phyloP scores from a whole-genome alignment of 2,113 vertebrate species.

The Sylvia atricapilla region DNA sequence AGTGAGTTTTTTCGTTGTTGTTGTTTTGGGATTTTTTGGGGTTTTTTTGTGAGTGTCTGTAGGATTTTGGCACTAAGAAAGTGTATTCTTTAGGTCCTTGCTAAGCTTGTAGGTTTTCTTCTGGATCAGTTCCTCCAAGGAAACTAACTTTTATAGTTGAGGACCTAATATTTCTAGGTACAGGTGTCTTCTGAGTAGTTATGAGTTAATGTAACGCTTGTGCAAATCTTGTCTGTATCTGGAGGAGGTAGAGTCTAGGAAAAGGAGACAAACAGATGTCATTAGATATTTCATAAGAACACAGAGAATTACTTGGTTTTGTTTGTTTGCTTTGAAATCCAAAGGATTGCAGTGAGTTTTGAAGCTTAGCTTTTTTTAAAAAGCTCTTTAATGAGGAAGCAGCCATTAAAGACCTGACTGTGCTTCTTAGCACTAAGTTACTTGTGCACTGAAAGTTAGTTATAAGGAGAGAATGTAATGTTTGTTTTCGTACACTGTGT shows the following conservation, averaged over 20 bases:
- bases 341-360: neutral
- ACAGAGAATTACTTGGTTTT: neutral
- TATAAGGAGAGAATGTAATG: neutral
- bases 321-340: neutral
- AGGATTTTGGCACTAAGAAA: neutral
- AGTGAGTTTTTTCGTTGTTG: neutral
- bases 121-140: fast-evolving
- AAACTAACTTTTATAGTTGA: neutral
- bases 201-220: neutral
- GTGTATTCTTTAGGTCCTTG: neutral
- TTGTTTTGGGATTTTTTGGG: neutral
- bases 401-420: neutral
- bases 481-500: neutral
- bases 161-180: neutral
- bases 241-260: neutral
- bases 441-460: neutral
- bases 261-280: neutral
- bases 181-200: neutral
- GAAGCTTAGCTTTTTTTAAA: neutral
- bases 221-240: neutral
- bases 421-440: neutral
- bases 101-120: neutral
- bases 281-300: neutral
- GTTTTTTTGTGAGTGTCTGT: neutral
- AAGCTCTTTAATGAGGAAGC: neutral